Evolutionary conservation across 2,888 invertebrate species (phyloP), one percentile per base, ranked within the genome.

Genomic region (Erebia epiphron): DNA sequence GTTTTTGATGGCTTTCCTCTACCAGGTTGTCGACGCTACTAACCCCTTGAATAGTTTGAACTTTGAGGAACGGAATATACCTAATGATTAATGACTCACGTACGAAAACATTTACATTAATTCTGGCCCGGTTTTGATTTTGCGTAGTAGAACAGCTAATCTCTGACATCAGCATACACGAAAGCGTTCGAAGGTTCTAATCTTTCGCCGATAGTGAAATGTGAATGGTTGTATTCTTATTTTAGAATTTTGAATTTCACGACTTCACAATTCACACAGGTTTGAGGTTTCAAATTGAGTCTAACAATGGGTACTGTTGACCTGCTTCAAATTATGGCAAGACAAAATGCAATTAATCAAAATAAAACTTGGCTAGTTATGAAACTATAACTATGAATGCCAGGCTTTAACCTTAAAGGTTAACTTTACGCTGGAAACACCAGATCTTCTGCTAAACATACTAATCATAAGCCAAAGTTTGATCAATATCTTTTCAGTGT

Each of bases 41-140:
- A 61, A 61, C 60, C 62, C 57, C 50, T 14, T 16, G n/a, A n/a
- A 61, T 41, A 58, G 18, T 16, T n/a, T n/a, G n/a, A n/a, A 11
- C 13, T 18, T 61, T 18, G 16, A 18, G 49, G 14, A 72, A 65
- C 61, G 65, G 69, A 61, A 66, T 62, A 69, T 68, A n/a, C n/a
- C n/a, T n/a, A 68, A 58, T 16, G 16, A 50, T 63, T 77, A 80
- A 79, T 82, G 80, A 83, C 75, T 83, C 82, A 81, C 79, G 79
- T 71, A 73, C 73, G 77, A 79, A 80, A 81, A 83, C 78, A 75
- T 68, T 75, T 72, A 72, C 70, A 70, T 75, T 70, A 74, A 72
- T 64, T 69, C 62, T 72, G 50, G 71, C 71, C 62, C 73, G 74
- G 71, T 68, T 78, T 78, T 77, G 72, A 72, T 80, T 80, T 77